Percentiles rank a stretch among this genome's conserved stretches.
Evolutionary conservation across 2,113 vertebrate genomes (phyloP).

Genomic region (Oncorhynchus masou): DNA sequence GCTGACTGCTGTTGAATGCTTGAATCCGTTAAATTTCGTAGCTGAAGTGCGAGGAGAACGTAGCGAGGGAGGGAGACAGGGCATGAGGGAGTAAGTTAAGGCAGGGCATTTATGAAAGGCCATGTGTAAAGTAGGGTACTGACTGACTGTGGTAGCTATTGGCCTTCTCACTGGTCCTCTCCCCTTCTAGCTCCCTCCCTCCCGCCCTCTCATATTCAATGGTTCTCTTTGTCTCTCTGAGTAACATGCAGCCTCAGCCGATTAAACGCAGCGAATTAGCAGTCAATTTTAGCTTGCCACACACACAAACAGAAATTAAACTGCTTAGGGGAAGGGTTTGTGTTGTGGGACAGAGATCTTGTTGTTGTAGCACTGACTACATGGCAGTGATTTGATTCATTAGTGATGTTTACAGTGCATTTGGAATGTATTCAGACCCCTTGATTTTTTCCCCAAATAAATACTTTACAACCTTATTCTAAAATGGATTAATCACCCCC

Average conservation of each 20-base stretch:
- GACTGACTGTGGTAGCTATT: slow-evolving; percentile 63
- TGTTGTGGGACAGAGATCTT: slow-evolving; percentile 51
- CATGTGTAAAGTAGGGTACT: slow-evolving; percentile 51
- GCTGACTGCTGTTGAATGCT: too few relatives aligned
- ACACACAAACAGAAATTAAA: slow-evolving; percentile 70
- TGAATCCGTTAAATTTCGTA: too few relatives aligned
- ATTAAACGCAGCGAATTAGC: slow-evolving; percentile 81
- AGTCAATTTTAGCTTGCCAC: slow-evolving; percentile 74
- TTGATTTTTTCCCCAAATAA: too few relatives aligned
- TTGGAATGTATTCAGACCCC: too few relatives aligned
- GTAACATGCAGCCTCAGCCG: slow-evolving; percentile 75
- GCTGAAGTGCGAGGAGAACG: too few relatives aligned
- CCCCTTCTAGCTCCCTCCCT: neutral
- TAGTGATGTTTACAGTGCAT: too few relatives aligned
- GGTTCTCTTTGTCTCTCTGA: slow-evolving; percentile 73
- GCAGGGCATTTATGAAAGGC: slow-evolving; percentile 58
- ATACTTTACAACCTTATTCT: too few relatives aligned
- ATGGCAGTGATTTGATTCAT: too few relatives aligned
- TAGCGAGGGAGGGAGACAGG: too few relatives aligned
- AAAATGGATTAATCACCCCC: too few relatives aligned
- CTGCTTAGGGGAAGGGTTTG: slow-evolving; percentile 58
- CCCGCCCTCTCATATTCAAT: slow-evolving; percentile 57
- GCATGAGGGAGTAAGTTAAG: too few relatives aligned
- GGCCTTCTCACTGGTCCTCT: slow-evolving; percentile 57
- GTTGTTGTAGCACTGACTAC: slow-evolving; percentile 62